These are phyloP conservation scores for Astropecten irregularis DNA, from an alignment of 53 echinoderm and acorn worm genomes.

Conservation along the genomic window DNA sequence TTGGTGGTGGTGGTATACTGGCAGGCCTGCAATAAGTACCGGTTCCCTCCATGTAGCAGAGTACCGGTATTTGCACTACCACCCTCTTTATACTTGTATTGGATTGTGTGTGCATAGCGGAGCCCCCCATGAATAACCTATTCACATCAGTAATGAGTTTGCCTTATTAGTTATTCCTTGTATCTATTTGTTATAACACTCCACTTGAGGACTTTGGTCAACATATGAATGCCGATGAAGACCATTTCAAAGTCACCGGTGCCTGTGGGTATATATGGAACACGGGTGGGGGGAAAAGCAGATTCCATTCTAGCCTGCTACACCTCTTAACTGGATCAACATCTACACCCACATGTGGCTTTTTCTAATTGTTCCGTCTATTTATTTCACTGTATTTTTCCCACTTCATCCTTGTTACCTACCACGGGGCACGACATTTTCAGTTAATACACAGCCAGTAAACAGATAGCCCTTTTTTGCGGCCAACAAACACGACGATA, in stretches of 20 bases:
- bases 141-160: constrained; percentile 47
- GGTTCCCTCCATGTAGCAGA: background rate
- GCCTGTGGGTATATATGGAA: too few species aligned
- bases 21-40: background rate
- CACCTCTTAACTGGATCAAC: constrained; percentile 26
- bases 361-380: background rate
- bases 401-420: background rate
- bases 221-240: constrained; percentile 4
- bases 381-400: constrained; percentile 24
- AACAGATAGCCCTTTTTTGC: constrained; percentile 21
- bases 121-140: background rate
- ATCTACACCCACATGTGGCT: background rate
- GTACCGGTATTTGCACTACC: background rate
- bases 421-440: background rate
- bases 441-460: background rate
- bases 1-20: background rate
- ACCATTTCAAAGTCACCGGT: constrained; percentile 46
- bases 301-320: too few species aligned
- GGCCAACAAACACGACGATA: background rate
- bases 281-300: too few species aligned
- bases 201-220: background rate
- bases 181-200: constrained; percentile 43
- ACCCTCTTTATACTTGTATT: background rate
- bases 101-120: constrained; percentile 7
- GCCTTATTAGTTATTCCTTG: background rate